A percentile compares a stretch with the other conserved stretches of the same genome.
phyloP scores from a whole-genome alignment of 2,888 invertebrate species.

The Oithona nana region DNA sequence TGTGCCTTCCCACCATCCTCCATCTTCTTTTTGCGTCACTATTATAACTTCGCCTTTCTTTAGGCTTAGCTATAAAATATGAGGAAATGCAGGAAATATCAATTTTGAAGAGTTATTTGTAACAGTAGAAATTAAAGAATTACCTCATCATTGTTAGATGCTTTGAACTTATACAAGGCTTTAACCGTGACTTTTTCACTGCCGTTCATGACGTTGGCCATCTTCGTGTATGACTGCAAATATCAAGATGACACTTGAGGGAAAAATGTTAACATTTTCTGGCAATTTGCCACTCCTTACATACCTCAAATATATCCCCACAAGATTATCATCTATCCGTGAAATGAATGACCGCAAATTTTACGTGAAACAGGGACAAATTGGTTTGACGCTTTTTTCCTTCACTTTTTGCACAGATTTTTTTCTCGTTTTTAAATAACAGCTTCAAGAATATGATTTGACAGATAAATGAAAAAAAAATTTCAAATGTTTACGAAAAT shows the following conservation, averaged over 20 bases:
- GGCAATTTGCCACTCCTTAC: background rate
- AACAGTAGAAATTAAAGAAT: slow-evolving; percentile 22
- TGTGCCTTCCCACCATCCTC: slow-evolving; percentile 99
- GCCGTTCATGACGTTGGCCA: background rate
- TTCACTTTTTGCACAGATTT: no score
- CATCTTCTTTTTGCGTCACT: slow-evolving; percentile 83
- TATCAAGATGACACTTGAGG: background rate
- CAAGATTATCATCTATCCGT: background rate
- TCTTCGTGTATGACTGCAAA: no score
- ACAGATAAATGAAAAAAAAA: no score
- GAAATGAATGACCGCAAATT: no score
- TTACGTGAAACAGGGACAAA: no score
- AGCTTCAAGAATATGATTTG: no score
- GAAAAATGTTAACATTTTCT: background rate
- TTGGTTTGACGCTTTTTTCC: no score
- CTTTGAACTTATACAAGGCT: slow-evolving; percentile 81
- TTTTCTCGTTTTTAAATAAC: no score
- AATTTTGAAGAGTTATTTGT: background rate
- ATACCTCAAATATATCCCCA: background rate
- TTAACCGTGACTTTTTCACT: slow-evolving; percentile 37
- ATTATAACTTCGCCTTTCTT: slow-evolving; percentile 90
- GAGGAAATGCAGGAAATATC: background rate
- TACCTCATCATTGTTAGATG: slow-evolving; percentile 91
- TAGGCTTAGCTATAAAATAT: slow-evolving; percentile 51
- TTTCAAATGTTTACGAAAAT: no score